Percentiles rank a stretch among this genome's conserved stretches.
phyloP scores from a whole-genome alignment of 2,888 invertebrate genomes.

The Ctena decussata region DNA sequence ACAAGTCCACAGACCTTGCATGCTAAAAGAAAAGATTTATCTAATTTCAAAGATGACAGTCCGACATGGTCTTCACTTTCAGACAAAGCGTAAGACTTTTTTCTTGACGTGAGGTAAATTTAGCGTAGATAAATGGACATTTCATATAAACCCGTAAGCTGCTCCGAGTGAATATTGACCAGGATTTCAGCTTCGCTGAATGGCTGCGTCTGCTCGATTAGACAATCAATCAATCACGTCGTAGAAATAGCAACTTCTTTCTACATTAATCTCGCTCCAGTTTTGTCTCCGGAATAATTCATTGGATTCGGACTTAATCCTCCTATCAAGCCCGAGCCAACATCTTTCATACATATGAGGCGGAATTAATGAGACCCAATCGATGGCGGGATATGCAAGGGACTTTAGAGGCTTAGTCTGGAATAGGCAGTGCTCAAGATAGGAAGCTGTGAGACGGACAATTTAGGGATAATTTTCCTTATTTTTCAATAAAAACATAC shows the following conservation, averaged over 20 bases:
- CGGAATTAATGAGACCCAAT: neutral
- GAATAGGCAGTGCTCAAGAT: neutral
- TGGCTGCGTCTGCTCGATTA: neutral
- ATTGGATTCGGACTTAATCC: neutral
- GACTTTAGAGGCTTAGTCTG: neutral
- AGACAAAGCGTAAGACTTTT: too few species aligned
- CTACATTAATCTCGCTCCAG: neutral
- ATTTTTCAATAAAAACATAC: too few species aligned
- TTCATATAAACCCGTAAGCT: neutral
- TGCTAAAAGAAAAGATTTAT: too few species aligned
- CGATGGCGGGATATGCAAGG: neutral
- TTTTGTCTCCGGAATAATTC: conserved; percentile 2
- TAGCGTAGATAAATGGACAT: neutral
- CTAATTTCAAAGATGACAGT: too few species aligned
- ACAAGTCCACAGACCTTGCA: too few species aligned
- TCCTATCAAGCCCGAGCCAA: neutral
- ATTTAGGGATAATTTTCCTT: too few species aligned
- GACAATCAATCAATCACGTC: neutral
- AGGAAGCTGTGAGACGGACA: too few species aligned
- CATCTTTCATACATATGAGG: conserved; percentile 6
- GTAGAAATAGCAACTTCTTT: conserved; percentile 7
- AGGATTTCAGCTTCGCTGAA: neutral
- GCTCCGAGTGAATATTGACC: neutral
- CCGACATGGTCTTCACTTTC: too few species aligned
- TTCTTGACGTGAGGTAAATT: too few species aligned